phyloP scores from a whole-genome alignment of 37 sponge, comb jelly and placozoan genomes.

The Beroe forskalii region DNA sequence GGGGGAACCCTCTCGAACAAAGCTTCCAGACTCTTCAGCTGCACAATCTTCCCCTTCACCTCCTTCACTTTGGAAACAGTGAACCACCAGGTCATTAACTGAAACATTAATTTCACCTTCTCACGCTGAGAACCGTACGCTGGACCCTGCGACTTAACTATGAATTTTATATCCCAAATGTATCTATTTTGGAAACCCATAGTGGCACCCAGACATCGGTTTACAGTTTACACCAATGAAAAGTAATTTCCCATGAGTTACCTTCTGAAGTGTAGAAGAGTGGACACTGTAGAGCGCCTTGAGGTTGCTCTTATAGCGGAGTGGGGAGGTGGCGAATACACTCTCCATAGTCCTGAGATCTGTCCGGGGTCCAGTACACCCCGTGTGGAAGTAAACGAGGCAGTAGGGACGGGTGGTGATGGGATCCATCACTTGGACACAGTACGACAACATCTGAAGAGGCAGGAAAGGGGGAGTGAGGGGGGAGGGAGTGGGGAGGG shows the following conservation, averaged over 20 bases:
- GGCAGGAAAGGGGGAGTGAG: too few relatives aligned
- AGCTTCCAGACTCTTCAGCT: not conserved
- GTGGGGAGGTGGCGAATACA: not conserved
- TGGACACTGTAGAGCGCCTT: slow-evolving; percentile 47
- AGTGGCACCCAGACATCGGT: too few relatives aligned
- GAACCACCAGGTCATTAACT: slow-evolving; percentile 49
- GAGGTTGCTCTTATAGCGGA: slow-evolving; percentile 4
- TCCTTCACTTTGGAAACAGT: slow-evolving; percentile 35
- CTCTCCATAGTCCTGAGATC: slow-evolving; percentile 14
- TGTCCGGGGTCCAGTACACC: slow-evolving; percentile 1
- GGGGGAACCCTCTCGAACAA: not conserved
- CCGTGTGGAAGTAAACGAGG: slow-evolving; percentile 52
- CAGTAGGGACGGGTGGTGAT: slow-evolving; percentile 38
- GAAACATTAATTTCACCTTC: too few relatives aligned
- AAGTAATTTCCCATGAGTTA: too few relatives aligned
- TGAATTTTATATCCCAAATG: not conserved
- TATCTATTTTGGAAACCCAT: too few relatives aligned
- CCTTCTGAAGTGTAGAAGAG: slow-evolving; percentile 41
- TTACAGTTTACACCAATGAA: not conserved
- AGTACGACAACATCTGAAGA: slow-evolving; percentile 26
- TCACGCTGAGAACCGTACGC: too few relatives aligned
- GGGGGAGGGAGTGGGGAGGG: too few relatives aligned
- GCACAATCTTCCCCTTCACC: not conserved
- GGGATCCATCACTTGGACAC: slow-evolving; percentile 56
- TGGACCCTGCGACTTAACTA: not conserved